Percentiles rank a stretch among this genome's conserved stretches.
Conservation (phyloP, 2,113 vertebrate genomes). For the Corvus moneduloides region DNA sequence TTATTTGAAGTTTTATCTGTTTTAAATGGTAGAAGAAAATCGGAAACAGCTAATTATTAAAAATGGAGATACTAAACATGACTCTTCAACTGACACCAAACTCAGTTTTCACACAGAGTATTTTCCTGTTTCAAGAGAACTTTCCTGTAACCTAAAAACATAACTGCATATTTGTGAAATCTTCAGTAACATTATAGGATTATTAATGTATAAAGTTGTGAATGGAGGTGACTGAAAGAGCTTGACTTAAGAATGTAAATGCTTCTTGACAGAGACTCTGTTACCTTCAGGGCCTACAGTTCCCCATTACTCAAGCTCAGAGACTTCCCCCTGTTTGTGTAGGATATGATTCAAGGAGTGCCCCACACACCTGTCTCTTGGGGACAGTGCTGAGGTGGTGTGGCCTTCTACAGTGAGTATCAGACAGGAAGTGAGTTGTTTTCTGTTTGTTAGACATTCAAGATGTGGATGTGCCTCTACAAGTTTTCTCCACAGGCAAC, state of each 20-base stretch:
- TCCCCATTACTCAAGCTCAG: neutral
- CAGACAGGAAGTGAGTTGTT: neutral
- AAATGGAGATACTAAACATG: neutral
- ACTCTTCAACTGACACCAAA: neutral
- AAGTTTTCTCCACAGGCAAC: neutral
- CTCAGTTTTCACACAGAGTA: neutral
- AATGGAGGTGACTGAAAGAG: neutral
- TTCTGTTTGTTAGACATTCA: neutral
- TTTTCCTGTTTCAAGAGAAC: neutral
- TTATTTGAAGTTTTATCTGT: neutral
- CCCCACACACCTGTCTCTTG: neutral
- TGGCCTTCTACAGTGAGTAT: neutral
- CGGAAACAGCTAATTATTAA: neutral
- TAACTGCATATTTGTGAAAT: neutral
- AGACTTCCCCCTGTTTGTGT: neutral
- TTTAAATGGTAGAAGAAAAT: neutral
- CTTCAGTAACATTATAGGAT: neutral
- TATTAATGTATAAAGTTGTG: neutral
- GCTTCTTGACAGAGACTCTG: neutral
- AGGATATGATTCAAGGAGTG: fast-evolving
- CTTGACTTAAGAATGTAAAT: neutral
- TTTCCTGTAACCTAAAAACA: neutral
- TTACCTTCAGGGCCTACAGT: neutral
- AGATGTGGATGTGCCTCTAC: neutral
- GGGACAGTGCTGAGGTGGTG: neutral